A percentile compares a stretch with the other conserved stretches of the same genome.
Conservation (phyloP, 2,888 invertebrate species). For the Alcis repandata region DNA sequence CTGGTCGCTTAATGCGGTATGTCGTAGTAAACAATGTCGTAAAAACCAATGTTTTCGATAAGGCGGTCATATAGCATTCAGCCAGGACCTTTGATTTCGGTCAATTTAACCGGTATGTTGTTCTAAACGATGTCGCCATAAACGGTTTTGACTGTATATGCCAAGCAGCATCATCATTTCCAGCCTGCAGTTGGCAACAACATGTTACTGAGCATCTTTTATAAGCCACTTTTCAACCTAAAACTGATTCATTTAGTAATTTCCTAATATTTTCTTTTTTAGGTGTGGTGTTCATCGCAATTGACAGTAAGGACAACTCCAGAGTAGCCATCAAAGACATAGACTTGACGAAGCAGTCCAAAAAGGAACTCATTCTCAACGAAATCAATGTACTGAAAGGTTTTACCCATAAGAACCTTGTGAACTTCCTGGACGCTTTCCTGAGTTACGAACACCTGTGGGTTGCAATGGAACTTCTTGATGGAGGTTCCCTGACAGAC, state of each 20-base stretch:
- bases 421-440: constrained; percentile 97
- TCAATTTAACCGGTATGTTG: no score
- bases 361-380: constrained; percentile 97
- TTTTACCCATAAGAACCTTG: constrained; percentile 97
- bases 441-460: constrained; percentile 96
- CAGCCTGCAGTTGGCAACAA: no score
- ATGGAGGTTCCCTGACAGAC: constrained; percentile 98
- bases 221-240: background rate
- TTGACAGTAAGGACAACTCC: constrained; percentile 90
- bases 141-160: no score
- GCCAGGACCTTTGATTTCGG: no score
- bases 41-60: no score
- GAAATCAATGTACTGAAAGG: constrained; percentile 97
- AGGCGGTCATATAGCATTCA: no score
- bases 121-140: no score
- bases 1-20: no score
- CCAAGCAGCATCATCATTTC: no score
- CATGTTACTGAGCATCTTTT: background rate
- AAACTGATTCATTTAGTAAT: constrained; percentile 8
- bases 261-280: constrained; percentile 48
- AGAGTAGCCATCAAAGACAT: constrained; percentile 98
- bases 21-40: no score
- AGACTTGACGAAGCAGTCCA: constrained; percentile 96
- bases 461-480: constrained; percentile 98
- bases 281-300: constrained; percentile 96